These are phyloP conservation scores for Diphyllodes magnificus DNA, from an alignment of 2,113 vertebrate species.

Conservation along the genomic window DNA sequence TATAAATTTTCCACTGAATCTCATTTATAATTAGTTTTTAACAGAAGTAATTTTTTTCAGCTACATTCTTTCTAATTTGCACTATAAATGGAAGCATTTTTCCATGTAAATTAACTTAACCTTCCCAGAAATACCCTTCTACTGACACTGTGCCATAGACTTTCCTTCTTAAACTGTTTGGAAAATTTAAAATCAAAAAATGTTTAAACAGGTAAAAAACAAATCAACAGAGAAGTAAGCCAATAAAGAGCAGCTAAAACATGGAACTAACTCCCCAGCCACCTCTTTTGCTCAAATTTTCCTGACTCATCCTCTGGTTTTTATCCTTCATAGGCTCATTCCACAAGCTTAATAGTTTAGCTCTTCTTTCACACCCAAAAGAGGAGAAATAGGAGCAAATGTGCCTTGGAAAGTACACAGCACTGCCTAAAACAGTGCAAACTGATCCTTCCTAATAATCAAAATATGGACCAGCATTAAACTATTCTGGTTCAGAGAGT, in stretches of 20 bases:
- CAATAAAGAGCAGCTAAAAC: background rate
- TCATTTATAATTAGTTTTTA: constrained; percentile 58
- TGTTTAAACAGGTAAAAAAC: background rate
- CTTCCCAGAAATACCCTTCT: background rate
- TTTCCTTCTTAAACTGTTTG: background rate
- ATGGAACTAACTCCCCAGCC: background rate
- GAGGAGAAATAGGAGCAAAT: background rate
- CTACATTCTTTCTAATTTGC: constrained; percentile 7
- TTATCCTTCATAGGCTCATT: background rate
- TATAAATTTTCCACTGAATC: constrained; percentile 57
- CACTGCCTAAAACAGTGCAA: background rate
- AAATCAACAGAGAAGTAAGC: background rate
- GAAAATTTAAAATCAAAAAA: background rate
- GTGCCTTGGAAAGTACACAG: background rate
- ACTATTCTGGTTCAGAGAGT: background rate
- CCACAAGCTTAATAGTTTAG: background rate
- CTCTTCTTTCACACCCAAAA: background rate
- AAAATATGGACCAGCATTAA: background rate
- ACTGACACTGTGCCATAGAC: background rate
- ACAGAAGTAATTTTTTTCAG: constrained; percentile 1
- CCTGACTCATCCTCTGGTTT: background rate
- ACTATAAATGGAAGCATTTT: constrained; percentile 38
- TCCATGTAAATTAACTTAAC: background rate
- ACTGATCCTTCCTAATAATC: background rate
- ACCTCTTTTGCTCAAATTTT: background rate